Evolutionary conservation across 2,113 vertebrate genomes (phyloP).

Genomic region (Furnarius figulus): DNA sequence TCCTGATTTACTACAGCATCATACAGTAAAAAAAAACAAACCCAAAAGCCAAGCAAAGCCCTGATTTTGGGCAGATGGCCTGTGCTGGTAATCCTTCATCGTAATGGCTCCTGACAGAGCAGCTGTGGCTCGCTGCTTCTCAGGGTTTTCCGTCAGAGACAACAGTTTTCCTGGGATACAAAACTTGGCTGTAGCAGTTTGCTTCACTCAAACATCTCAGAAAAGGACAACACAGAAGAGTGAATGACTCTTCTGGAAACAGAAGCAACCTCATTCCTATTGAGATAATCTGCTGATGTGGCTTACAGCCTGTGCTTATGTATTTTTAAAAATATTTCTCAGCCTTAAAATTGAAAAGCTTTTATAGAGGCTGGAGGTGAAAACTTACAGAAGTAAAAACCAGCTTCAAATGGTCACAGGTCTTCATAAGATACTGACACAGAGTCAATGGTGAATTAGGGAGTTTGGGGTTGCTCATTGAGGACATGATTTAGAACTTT

Average conservation of each 20-base stretch:
- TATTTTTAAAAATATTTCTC: not conserved
- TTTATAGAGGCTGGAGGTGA: not conserved
- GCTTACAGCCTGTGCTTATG: not conserved
- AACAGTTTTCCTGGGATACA: not conserved
- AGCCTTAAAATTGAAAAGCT: not conserved
- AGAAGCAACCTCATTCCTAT: not conserved
- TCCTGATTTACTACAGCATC: not conserved
- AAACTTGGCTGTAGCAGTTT: not conserved
- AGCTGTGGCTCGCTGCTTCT: not conserved
- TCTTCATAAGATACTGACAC: not conserved
- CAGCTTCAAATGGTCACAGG: not conserved
- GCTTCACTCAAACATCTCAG: not conserved
- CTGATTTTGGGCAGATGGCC: not conserved
- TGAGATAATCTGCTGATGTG: accelerated
- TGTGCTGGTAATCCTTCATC: constrained; percentile 45
- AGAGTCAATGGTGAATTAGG: not conserved
- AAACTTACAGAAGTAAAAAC: not conserved
- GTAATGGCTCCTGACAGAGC: constrained; percentile 17
- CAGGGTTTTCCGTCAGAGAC: not conserved
- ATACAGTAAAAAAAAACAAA: not conserved
- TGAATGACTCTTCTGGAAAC: not conserved
- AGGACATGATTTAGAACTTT: not conserved
- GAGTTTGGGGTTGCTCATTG: not conserved
- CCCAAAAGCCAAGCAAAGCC: not conserved
- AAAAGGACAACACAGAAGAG: not conserved